phyloP scores from a whole-genome alignment of 2,888 invertebrate species.

The Tetranychus truncatus region DNA sequence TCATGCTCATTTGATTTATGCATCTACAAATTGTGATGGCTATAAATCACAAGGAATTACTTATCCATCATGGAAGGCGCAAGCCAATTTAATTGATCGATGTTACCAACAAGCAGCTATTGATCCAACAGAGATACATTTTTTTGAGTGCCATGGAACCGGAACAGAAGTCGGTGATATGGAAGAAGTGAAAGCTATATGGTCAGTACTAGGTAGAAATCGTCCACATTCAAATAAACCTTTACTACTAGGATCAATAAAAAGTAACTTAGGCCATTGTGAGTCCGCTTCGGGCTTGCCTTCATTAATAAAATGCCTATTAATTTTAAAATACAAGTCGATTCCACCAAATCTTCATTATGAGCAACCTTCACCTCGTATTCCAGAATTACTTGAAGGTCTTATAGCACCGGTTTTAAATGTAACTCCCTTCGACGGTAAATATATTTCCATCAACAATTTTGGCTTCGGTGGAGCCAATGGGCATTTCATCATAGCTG shows the following conservation, averaged over 20 bases:
- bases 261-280: constrained; percentile 96
- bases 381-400: constrained; percentile 36
- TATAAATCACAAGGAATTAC: constrained; percentile 75
- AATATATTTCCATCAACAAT: constrained; percentile 37
- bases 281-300: constrained; percentile 43
- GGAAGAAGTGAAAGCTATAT: constrained; percentile 23
- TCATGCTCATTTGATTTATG: constrained; percentile 68
- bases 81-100: constrained; percentile 39
- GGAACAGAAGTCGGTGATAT: constrained; percentile 40
- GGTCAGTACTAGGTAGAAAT: not conserved
- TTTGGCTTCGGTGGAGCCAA: constrained; percentile 40
- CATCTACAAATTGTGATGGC: constrained; percentile 82
- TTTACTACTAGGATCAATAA: constrained; percentile 82
- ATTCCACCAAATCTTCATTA: constrained; percentile 39
- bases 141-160: constrained; percentile 41
- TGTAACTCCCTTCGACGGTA: constrained; percentile 34
- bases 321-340: constrained; percentile 35
- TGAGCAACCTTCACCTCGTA: constrained; percentile 36
- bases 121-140: constrained; percentile 35
- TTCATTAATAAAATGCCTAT: constrained; percentile 36
- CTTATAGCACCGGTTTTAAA: constrained; percentile 36
- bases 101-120: constrained; percentile 29
- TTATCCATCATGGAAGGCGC: constrained; percentile 59
- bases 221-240: constrained; percentile 39
- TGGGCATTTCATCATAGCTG: constrained; percentile 30